These are phyloP conservation scores for Netelia fuscicornis DNA, from an alignment of 2,888 invertebrate genomes.

Conservation along the genomic window DNA sequence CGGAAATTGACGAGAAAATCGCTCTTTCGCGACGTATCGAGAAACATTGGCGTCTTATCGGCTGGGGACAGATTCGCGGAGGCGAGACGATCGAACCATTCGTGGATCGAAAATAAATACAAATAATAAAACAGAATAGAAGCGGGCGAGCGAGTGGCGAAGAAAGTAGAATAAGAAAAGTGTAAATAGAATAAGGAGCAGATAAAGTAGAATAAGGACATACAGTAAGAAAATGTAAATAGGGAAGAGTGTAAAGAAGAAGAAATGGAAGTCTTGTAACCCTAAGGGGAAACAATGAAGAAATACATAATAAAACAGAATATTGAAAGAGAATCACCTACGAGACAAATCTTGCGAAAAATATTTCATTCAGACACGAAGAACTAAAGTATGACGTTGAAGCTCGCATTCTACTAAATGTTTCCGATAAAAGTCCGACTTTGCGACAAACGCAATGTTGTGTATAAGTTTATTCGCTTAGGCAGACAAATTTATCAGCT, in stretches of 20 bases:
- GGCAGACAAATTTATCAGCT: background rate
- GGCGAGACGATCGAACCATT: slow-evolving; percentile 97
- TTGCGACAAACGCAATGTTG: slow-evolving; percentile 47
- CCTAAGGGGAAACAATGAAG: too few relatives aligned
- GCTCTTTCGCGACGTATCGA: slow-evolving; percentile 99
- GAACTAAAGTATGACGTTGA: slow-evolving; percentile 18
- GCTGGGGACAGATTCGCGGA: slow-evolving; percentile 99
- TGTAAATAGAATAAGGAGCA: too few relatives aligned
- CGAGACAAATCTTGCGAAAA: slow-evolving; percentile 26
- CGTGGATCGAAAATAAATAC: slow-evolving; percentile 84
- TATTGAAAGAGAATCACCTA: slow-evolving; percentile 2
- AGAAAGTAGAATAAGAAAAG: too few relatives aligned
- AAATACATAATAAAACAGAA: background rate
- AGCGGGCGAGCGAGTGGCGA: too few relatives aligned
- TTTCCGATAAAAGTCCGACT: slow-evolving; percentile 64
- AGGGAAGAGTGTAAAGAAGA: too few relatives aligned
- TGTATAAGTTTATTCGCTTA: background rate
- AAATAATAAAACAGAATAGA: slow-evolving; percentile 6
- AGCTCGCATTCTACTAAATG: slow-evolving; percentile 50
- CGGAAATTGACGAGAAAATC: slow-evolving; percentile 99
- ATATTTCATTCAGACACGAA: slow-evolving; percentile 37
- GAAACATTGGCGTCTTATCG: slow-evolving; percentile 99
- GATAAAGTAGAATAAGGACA: too few relatives aligned
- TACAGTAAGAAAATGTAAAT: too few relatives aligned
- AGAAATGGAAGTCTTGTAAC: too few relatives aligned